Evolutionary conservation across 2,888 invertebrate species (phyloP).

Genomic region (Cosmia trapezina): DNA sequence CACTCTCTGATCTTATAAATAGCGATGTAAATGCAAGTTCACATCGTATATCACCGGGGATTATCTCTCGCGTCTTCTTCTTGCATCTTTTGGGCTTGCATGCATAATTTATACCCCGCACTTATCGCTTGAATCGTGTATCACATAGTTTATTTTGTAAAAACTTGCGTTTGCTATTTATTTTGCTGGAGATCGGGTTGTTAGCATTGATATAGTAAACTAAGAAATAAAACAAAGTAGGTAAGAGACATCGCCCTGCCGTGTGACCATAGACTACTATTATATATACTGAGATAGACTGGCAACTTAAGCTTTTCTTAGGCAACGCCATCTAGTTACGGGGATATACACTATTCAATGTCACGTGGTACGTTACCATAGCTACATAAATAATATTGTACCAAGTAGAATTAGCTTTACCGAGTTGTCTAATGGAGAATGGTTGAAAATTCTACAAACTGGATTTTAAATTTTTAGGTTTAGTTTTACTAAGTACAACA

Average conservation of each 20-base stretch:
- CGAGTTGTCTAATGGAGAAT: too few species aligned
- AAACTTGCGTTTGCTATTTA: constrained; percentile 26
- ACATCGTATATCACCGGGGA: constrained; percentile 88
- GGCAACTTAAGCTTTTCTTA: too few species aligned
- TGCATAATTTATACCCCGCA: constrained; percentile 84
- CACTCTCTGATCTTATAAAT: constrained; percentile 58
- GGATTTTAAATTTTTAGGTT: too few species aligned
- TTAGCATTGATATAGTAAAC: background rate
- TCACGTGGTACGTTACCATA: too few species aligned
- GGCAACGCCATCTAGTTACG: too few species aligned
- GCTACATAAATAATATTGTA: too few species aligned
- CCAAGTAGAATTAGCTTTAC: too few species aligned
- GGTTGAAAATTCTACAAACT: too few species aligned
- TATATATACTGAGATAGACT: too few species aligned
- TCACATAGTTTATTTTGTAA: constrained; percentile 61
- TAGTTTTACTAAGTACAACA: too few species aligned
- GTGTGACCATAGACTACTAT: too few species aligned
- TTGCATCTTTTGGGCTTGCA: constrained; percentile 81
- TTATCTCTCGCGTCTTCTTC: constrained; percentile 84
- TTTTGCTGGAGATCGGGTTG: constrained; percentile 5
- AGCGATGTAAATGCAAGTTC: constrained; percentile 81
- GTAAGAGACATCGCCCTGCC: background rate
- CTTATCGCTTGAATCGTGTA: constrained; percentile 73
- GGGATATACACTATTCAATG: too few species aligned
- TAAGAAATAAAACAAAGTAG: background rate